Percentiles rank a stretch among this genome's conserved stretches.
These are phyloP conservation scores for Trogon surrucura DNA, from an alignment of 2,113 vertebrate species.

Conservation along the genomic window DNA sequence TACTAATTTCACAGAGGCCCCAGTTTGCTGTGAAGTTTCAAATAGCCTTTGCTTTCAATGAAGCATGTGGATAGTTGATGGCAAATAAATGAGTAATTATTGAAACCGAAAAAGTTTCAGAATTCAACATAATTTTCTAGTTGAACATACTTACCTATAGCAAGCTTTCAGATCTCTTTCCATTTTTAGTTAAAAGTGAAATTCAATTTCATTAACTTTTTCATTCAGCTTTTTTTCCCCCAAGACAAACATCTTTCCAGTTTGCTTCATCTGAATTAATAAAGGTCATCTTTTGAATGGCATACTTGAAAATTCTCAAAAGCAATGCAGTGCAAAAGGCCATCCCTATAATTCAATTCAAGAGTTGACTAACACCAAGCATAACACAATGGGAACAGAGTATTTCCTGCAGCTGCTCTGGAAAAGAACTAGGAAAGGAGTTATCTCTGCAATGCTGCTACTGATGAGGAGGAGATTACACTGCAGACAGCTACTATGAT, in stretches of 20 bases:
- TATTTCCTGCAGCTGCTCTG: background rate
- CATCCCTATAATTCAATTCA: background rate
- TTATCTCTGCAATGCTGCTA: background rate
- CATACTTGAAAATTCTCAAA: slow-evolving; percentile 13
- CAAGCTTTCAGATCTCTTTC: background rate
- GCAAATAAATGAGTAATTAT: background rate
- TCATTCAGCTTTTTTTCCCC: background rate
- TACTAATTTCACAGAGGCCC: background rate
- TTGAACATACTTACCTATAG: background rate
- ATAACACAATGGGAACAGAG: background rate
- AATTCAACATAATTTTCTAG: background rate
- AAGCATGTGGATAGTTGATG: background rate
- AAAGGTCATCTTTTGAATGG: background rate
- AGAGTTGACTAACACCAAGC: background rate
- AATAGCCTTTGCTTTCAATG: background rate
- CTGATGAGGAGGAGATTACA: background rate
- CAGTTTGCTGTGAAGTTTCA: background rate
- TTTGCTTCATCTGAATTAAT: background rate
- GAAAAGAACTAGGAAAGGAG: background rate
- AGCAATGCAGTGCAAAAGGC: background rate
- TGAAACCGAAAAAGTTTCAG: background rate
- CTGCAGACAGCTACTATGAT: background rate
- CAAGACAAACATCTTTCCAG: background rate
- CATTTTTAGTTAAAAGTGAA: background rate
- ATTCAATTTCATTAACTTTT: background rate